Conservation (phyloP, 2,113 vertebrate species). For the Acanthochromis polyacanthus region DNA sequence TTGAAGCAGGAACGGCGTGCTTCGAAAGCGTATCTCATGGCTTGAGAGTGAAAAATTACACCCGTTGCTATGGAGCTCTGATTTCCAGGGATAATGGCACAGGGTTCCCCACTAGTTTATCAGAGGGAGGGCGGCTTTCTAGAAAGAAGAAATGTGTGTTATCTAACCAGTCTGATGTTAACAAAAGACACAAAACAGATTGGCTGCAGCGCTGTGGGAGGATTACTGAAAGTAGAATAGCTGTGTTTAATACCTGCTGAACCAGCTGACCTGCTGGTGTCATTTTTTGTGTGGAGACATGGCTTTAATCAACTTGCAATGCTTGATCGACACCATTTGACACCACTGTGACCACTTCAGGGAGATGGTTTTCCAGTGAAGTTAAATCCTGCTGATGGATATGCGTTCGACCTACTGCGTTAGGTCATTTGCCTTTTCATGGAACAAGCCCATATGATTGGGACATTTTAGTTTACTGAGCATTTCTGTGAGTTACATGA, state of each 20-base stretch:
- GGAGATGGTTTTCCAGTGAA: conserved; percentile 13
- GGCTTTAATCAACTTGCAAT: conserved; percentile 26
- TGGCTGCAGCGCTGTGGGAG: background rate
- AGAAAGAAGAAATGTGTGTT: conserved; percentile 14
- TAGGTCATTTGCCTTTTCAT: background rate
- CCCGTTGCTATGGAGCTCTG: conserved; percentile 65
- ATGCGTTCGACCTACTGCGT: background rate
- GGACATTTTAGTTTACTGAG: conserved; percentile 4
- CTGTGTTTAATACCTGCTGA: conserved; percentile 14
- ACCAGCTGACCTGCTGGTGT: conserved; percentile 33
- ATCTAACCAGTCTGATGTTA: conserved; percentile 18
- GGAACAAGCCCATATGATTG: background rate
- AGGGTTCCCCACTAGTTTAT: conserved; percentile 44
- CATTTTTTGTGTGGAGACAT: conserved; percentile 15
- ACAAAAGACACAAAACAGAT: conserved; percentile 25
- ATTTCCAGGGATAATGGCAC: conserved; percentile 52
- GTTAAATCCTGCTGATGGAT: conserved; percentile 29
- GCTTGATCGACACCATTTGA: conserved; percentile 24
- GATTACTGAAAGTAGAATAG: conserved; percentile 21
- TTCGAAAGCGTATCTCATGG: conserved; percentile 20
- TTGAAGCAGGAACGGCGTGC: conserved; percentile 20
- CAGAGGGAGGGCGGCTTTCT: background rate
- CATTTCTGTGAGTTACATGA: background rate
- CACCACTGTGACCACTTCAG: background rate
- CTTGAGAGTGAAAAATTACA: conserved; percentile 47